Evolutionary conservation across 2,797 vertebrate genomes (phyloP).

Genomic region (Argya squamiceps): DNA sequence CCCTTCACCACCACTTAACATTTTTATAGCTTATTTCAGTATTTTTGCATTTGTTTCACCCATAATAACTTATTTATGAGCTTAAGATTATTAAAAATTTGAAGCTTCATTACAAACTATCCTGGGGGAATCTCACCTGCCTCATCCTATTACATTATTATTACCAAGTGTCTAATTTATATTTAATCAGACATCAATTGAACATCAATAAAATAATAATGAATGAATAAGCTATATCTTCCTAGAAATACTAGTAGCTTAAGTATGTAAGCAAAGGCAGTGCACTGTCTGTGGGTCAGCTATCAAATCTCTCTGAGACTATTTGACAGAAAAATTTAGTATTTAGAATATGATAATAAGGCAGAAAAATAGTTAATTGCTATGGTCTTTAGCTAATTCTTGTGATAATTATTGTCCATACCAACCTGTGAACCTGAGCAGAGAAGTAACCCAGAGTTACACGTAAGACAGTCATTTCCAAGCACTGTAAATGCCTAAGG

Average conservation of each 20-base stretch:
- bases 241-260: conserved; percentile 39
- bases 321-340: conserved; percentile 48
- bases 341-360: conserved; percentile 40
- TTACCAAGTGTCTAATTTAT: conserved; percentile 78
- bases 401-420: neutral
- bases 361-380: neutral
- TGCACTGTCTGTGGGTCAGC: conserved; percentile 7
- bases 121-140: conserved; percentile 66
- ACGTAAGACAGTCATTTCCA: neutral
- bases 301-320: conserved; percentile 40
- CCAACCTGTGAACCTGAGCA: neutral
- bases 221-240: conserved; percentile 71
- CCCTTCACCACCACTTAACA: conserved; percentile 7
- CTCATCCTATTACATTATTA: conserved; percentile 68
- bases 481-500: neutral
- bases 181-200: conserved; percentile 77
- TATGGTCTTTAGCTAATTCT: neutral
- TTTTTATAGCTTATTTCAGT: conserved; percentile 48
- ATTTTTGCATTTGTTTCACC: conserved; percentile 61
- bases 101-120: conserved; percentile 76
- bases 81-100: conserved; percentile 71
- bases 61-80: conserved; percentile 77
- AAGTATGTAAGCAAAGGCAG: neutral
- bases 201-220: conserved; percentile 77
- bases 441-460: neutral